phyloP scores from a whole-genome alignment of 2,888 invertebrate genomes.

The Metacarcinus magister region DNA sequence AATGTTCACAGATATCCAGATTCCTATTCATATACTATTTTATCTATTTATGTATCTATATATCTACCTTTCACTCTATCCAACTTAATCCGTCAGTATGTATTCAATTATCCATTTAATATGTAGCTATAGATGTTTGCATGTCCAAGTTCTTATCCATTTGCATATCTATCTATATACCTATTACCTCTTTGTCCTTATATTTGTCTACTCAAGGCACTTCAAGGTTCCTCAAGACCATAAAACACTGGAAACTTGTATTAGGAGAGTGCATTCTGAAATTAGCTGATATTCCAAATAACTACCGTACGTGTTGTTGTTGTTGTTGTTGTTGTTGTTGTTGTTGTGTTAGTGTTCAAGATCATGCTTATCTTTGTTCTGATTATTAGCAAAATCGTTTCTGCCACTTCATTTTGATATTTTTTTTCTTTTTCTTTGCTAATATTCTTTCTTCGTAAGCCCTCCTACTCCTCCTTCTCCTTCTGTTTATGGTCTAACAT shows the following conservation, averaged over 20 bases:
- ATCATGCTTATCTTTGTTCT: neutral
- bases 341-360: neutral
- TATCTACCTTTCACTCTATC: neutral
- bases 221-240: too few species aligned
- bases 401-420: neutral
- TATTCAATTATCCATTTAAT: too few species aligned
- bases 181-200: too few species aligned
- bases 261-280: too few species aligned
- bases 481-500: too few species aligned
- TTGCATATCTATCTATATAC: neutral
- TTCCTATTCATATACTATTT: neutral
- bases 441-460: neutral
- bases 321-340: neutral
- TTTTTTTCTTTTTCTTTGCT: neutral
- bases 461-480: neutral
- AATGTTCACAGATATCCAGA: too few species aligned
- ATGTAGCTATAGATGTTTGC: too few species aligned
- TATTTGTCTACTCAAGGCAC: too few species aligned
- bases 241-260: too few species aligned
- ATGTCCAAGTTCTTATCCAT: neutral
- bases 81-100: too few species aligned
- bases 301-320: neutral
- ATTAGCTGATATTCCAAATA: too few species aligned
- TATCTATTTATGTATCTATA: neutral
- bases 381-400: neutral